These are phyloP conservation scores for Cheilosia vulpina DNA, from an alignment of 2,888 invertebrate species.

Conservation along the genomic window DNA sequence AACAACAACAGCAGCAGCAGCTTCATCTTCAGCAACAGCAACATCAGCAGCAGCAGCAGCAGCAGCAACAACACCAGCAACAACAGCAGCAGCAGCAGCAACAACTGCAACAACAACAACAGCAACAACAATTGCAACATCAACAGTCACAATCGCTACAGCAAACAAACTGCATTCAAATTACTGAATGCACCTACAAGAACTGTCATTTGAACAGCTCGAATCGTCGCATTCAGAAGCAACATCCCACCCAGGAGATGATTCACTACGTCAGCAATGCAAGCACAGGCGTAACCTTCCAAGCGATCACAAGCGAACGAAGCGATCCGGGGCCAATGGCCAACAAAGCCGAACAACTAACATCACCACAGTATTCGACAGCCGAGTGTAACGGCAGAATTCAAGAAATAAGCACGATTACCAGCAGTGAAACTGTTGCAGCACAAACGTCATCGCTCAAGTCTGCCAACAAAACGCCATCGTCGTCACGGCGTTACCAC, in stretches of 20 bases:
- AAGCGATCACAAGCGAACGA: slow-evolving; percentile 61
- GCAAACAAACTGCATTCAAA: slow-evolving; percentile 72
- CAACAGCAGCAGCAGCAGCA: slow-evolving; percentile 68
- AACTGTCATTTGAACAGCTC: slow-evolving; percentile 80
- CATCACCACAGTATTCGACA: slow-evolving; percentile 57
- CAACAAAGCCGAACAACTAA: slow-evolving; percentile 61
- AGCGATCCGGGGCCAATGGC: slow-evolving; percentile 22
- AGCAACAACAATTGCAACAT: slow-evolving; percentile 59
- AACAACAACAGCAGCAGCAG: slow-evolving; percentile 58
- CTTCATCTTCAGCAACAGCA: slow-evolving; percentile 57
- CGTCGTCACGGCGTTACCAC: slow-evolving; percentile 83
- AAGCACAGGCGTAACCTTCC: slow-evolving; percentile 58
- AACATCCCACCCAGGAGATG: slow-evolving; percentile 75
- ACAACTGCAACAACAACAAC: slow-evolving; percentile 68
- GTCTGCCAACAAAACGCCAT: slow-evolving; percentile 80
- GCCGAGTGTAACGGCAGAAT: slow-evolving; percentile 56
- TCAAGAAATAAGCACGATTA: slow-evolving; percentile 73
- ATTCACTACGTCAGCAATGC: slow-evolving; percentile 78
- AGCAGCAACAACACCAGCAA: slow-evolving; percentile 77
- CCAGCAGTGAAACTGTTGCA: slow-evolving; percentile 64
- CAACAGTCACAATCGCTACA: slow-evolving; percentile 68
- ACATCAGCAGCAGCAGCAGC: slow-evolving; percentile 76
- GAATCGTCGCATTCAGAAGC: slow-evolving; percentile 70
- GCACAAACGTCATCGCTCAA: slow-evolving; percentile 69
- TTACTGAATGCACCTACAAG: slow-evolving; percentile 82